A percentile compares a stretch with the other conserved stretches of the same genome.
Conservation (phyloP, 2,113 vertebrate genomes). For the Nettapus auritus region DNA sequence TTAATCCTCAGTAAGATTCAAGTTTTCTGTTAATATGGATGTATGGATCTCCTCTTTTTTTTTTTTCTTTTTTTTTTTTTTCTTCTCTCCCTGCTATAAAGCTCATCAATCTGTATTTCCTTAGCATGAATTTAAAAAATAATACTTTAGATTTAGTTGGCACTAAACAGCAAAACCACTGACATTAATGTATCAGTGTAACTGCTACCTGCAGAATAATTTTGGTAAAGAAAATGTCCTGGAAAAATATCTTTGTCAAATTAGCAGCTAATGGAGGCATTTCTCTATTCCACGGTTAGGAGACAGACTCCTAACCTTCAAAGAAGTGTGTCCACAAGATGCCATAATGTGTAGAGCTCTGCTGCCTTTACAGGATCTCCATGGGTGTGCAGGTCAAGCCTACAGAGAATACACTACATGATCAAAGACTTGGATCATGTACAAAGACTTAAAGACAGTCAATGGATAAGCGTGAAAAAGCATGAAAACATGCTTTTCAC, state of each 20-base stretch:
- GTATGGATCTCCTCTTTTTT: background rate
- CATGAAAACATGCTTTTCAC: conserved; percentile 21
- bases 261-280: background rate
- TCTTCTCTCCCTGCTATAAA: background rate
- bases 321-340: background rate
- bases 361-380: conserved; percentile 1
- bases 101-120: background rate
- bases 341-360: background rate
- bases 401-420: background rate
- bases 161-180: background rate
- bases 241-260: background rate
- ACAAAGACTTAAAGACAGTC: conserved; percentile 44
- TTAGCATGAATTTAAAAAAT: background rate
- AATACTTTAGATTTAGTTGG: background rate
- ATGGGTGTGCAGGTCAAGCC: conserved; percentile 25
- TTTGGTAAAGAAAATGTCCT: background rate
- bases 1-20: background rate
- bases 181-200: background rate
- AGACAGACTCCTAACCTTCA: background rate
- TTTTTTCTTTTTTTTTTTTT: background rate
- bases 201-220: background rate
- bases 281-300: background rate
- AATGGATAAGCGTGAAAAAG: background rate
- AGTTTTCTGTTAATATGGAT: background rate
- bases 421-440: conserved; percentile 49